Evolutionary conservation across 2,888 invertebrate species (phyloP).

Genomic region (Drosophila anomelani): DNA sequence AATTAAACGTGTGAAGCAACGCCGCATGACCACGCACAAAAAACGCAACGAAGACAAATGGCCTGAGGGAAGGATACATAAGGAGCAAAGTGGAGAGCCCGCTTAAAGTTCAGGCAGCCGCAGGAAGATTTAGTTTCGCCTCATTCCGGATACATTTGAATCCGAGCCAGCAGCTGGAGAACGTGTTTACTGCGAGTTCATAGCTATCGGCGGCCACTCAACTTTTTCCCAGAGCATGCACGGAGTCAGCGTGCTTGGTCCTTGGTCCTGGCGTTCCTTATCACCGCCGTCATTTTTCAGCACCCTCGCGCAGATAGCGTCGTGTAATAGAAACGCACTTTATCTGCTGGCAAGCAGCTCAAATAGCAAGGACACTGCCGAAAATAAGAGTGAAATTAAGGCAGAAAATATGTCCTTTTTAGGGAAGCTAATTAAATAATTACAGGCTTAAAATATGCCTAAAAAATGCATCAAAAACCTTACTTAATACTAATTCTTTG

Average conservation of each 20-base stretch:
- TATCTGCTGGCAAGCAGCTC: constrained; percentile 45
- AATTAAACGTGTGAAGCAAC: constrained; percentile 58
- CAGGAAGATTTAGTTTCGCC: constrained; percentile 14
- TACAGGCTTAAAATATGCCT: background rate
- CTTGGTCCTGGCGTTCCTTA: constrained; percentile 29
- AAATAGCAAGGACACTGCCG: constrained; percentile 7
- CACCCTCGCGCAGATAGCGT: constrained; percentile 32
- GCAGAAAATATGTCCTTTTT: too few species aligned
- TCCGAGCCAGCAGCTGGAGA: constrained; percentile 35
- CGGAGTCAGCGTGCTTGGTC: constrained; percentile 7
- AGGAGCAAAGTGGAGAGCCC: constrained; percentile 1
- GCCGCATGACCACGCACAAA: constrained; percentile 48
- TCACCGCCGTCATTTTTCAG: constrained; percentile 38
- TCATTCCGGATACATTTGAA: constrained; percentile 25
- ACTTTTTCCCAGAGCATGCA: constrained; percentile 10
- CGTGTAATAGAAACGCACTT: constrained; percentile 38
- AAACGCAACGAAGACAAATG: constrained; percentile 36
- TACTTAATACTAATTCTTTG: accelerated
- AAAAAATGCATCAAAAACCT: too few species aligned
- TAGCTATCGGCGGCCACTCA: constrained; percentile 29
- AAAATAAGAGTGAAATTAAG: background rate
- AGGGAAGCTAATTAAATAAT: background rate
- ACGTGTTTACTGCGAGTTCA: constrained; percentile 32
- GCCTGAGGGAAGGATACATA: constrained; percentile 8
- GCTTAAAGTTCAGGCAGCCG: constrained; percentile 33